These are phyloP conservation scores for Scartelaos histophorus DNA, from an alignment of 2,113 vertebrate species.

Conservation along the genomic window DNA sequence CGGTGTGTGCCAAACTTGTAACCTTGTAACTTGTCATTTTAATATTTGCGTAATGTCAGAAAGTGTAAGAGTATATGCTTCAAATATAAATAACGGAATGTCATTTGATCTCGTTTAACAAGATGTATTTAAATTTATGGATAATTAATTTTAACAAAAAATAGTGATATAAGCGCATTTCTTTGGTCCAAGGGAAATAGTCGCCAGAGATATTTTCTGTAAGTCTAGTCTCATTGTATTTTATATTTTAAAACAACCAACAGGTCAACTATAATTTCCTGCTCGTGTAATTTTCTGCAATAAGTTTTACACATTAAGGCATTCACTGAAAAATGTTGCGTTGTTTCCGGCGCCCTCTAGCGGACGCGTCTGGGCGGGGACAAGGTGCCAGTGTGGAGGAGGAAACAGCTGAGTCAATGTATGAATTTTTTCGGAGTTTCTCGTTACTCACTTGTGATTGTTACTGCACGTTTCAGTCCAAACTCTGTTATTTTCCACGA, in stretches of 20 bases:
- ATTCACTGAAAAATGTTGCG: neutral
- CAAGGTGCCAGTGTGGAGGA: neutral
- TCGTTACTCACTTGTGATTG: neutral
- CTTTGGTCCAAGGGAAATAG: no score
- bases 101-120: neutral
- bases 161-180: no score
- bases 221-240: no score
- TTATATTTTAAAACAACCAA: no score
- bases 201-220: no score
- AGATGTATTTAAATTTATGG: neutral
- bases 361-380: constrained; percentile 9
- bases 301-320: neutral
- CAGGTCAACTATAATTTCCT: no score
- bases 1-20: no score
- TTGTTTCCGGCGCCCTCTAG: constrained; percentile 24
- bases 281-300: no score
- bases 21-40: no score
- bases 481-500: neutral
- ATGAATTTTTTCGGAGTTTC: neutral
- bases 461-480: neutral
- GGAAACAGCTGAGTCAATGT: constrained; percentile 15
- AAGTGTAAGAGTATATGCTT: neutral
- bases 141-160: no score
- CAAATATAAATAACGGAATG: neutral
- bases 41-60: neutral